A percentile compares a stretch with the other conserved stretches of the same genome.
These are phyloP conservation scores for Phrynosoma blainvillii DNA, from an alignment of 2,113 vertebrate genomes.

Conservation along the genomic window DNA sequence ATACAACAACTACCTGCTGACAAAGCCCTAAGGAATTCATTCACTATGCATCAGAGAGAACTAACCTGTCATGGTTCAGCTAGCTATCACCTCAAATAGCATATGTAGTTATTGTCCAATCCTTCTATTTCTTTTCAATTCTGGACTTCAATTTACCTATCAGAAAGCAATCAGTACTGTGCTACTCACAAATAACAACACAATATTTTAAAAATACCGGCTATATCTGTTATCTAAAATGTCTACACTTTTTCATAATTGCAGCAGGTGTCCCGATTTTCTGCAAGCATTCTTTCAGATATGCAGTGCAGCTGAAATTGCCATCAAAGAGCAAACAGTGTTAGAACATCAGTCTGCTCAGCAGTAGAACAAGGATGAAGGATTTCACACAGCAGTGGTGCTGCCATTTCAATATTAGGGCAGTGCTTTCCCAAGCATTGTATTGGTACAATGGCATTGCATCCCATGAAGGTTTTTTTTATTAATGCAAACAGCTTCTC, in stretches of 20 bases:
- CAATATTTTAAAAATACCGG: not conserved
- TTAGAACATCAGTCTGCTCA: constrained; percentile 1
- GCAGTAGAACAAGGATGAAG: constrained; percentile 15
- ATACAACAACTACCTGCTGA: not conserved
- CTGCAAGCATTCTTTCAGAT: not conserved
- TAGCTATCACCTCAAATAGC: not conserved
- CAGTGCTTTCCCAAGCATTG: not conserved
- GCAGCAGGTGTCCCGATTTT: not conserved
- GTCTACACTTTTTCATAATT: not conserved
- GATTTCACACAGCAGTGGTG: not conserved
- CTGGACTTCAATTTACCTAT: not conserved
- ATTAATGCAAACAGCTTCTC: too few species aligned
- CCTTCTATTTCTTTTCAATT: not conserved
- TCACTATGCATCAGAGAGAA: not conserved
- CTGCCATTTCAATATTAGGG: constrained; percentile 11
- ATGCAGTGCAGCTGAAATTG: not conserved
- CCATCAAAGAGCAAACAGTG: constrained; percentile 17
- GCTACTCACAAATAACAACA: not conserved
- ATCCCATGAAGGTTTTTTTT: not conserved
- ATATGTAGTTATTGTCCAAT: not conserved
- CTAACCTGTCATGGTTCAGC: not conserved
- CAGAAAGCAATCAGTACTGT: not conserved
- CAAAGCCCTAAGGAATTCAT: not conserved
- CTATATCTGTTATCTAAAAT: not conserved
- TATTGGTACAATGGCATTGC: not conserved